Percentiles rank a stretch among this genome's conserved stretches.
These are phyloP conservation scores for Dipodomys spectabilis DNA, from an alignment of 2,113 vertebrate genomes.

Conservation along the genomic window DNA sequence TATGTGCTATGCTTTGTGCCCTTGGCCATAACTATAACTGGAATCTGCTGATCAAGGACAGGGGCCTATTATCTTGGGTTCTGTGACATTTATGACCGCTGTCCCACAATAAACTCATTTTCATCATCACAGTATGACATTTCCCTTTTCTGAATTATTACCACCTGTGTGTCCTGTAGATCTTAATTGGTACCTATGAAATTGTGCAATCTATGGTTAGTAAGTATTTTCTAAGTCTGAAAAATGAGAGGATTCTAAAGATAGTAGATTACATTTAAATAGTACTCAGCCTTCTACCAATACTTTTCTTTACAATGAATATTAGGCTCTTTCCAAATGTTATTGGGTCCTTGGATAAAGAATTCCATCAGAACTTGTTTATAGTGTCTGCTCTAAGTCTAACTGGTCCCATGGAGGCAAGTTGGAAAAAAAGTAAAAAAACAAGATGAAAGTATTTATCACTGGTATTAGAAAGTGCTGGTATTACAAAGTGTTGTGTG, in stretches of 20 bases:
- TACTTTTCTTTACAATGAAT: neutral
- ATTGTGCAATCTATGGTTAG: too few relatives aligned
- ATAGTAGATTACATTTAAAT: neutral
- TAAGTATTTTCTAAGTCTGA: neutral
- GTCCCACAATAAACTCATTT: neutral
- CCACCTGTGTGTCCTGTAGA: neutral
- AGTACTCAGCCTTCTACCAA: neutral
- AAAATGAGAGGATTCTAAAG: slow-evolving; percentile 10
- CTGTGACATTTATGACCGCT: neutral
- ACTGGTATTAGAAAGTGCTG: neutral
- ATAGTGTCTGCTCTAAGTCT: neutral
- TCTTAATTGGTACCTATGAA: neutral
- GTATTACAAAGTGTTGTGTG: neutral
- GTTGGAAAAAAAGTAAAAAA: neutral
- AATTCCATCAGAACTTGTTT: neutral
- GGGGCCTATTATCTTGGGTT: neutral
- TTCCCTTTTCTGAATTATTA: slow-evolving; percentile 11
- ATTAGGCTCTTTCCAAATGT: neutral
- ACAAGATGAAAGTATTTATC: neutral
- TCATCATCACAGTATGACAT: neutral
- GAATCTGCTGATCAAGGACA: slow-evolving; percentile 31
- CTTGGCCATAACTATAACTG: neutral
- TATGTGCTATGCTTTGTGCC: neutral
- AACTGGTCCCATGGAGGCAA: neutral
- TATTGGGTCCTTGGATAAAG: neutral